phyloP scores from a whole-genome alignment of 2,888 invertebrate species.

The Empis stercorea region DNA sequence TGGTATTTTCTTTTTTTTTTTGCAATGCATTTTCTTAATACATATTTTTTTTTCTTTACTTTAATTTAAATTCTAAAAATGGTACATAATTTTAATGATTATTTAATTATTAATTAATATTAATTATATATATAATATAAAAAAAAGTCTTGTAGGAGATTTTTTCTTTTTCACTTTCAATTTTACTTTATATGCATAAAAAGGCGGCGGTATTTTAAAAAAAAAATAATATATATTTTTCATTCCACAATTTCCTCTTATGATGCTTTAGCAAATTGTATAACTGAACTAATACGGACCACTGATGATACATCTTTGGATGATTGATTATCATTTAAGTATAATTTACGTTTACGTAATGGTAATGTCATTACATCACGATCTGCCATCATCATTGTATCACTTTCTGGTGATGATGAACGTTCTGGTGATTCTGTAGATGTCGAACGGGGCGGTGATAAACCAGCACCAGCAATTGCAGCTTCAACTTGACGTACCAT shows the following conservation, averaged over 20 bases:
- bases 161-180: no score
- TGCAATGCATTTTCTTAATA: no score
- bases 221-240: no score
- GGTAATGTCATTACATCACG: conserved; percentile 55
- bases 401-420: conserved; percentile 42
- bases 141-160: no score
- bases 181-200: no score
- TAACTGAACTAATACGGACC: conserved; percentile 57
- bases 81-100: no score
- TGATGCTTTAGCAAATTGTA: conserved; percentile 69
- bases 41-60: no score
- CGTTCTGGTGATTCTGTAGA: conserved; percentile 37
- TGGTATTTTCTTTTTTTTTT: no score
- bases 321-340: conserved; percentile 47
- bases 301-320: conserved; percentile 22
- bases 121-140: no score
- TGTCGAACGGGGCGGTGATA: conserved; percentile 48
- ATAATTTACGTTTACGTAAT: conserved; percentile 68
- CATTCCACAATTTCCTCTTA: conserved; percentile 24
- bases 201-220: no score
- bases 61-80: no score
- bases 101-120: no score
- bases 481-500: conserved; percentile 51
- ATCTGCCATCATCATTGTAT: conserved; percentile 39
- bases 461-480: conserved; percentile 42